Base-by-base conservation (phyloP, 2,113 vertebrate genomes). In the Sebastes fasciatus region DNA sequence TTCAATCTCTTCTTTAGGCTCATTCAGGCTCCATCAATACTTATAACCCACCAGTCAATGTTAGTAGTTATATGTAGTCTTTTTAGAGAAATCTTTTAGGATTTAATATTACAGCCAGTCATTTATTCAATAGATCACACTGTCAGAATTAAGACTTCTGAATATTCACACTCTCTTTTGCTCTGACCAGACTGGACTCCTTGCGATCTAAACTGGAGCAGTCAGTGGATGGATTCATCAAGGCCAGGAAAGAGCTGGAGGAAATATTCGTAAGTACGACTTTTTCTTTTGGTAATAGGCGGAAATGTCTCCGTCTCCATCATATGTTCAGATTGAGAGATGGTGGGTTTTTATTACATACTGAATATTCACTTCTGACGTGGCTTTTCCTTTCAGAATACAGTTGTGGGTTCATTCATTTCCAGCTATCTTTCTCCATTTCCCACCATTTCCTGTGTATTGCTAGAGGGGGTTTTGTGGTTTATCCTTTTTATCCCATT, bases 241-340 rank as follows among this genome's bases (percentile, higher is more conserved):
- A 94, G 74, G 87, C 87, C 68, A 96, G 95, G 77, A 90, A 91
- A 79, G 92, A 90, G 72, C 94, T 97, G 86, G 94, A 73, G 74
- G 94, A 89, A 89, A 90, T 97, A 63, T 74, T 96, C 88, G 95
- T 96, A 80, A 83, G 89, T 80, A 54, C 65, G 45, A 63, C 74
- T 70, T 84, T 69, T 89, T 82, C 81, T 82, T 82, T 88, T 80
- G 76, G 58, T 85, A 87, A 79, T 42, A 60, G 74, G 81, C 70
- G 74, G 86, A 89, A 91, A 91, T 75, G 65, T 90, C 77, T 76
- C 62, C 4, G 78, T 82, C 80, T 80, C 40, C 63, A 79, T 80
- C 62, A 72, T 5, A 68, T 80, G 66, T 45, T 54, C 43, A 57
- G 17, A 82, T 73, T 73, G 81, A 89, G 82, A 82, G 60, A 79